Base-by-base conservation (phyloP, 2,113 vertebrate species). In the Ahaetulla prasina region DNA sequence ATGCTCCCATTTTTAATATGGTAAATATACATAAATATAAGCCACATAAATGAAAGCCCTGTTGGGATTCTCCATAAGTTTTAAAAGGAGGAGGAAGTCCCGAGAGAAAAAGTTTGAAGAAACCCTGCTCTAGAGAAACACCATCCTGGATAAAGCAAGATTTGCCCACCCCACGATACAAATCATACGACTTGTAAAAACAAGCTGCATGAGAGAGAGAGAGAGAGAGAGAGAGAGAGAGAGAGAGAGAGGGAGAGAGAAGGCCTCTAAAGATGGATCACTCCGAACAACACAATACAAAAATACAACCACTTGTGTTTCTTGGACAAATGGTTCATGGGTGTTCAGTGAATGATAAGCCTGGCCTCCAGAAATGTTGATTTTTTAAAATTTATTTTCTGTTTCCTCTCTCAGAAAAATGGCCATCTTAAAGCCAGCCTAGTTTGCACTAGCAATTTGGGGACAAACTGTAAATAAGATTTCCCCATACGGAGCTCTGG, bases 401-500 rank as follows among this genome's bases (percentile, higher is more conserved):
- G 7, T 80, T 80, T 80, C 20, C 35, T 80, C 18, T 35, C 90
- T 80, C 0, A 0, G 80, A 80, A 30, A 43, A 88, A 27, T 43
- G 18, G 16, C 45, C 43, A 91, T 87, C 11, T 93, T 60, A 84
- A 90, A 85, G 89, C 88, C 92, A 89, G 25, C 35, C 45, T 94
- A 93, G 63, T 91, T 53, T 23, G 92, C 43, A 89, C 35, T 30
- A 92, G 53, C 0, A 0, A 49, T 57, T n/a, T 57, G 74, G 12
- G 89, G 94, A 53, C 0, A 7, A 16, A 89, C 0, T 1, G 23
- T 88, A 93, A 87, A 93, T 91, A 92, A 50, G 50, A 50, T 60
- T 84, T 85, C 22, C 0, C 5, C 5, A 0, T 0, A 1, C 23
- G 39, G 80, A 35, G 92, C n/a, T 39, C 47, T 45, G 39, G 80